These are phyloP conservation scores for Acleris holmiana DNA, from an alignment of 2,888 invertebrate genomes.

Conservation along the genomic window DNA sequence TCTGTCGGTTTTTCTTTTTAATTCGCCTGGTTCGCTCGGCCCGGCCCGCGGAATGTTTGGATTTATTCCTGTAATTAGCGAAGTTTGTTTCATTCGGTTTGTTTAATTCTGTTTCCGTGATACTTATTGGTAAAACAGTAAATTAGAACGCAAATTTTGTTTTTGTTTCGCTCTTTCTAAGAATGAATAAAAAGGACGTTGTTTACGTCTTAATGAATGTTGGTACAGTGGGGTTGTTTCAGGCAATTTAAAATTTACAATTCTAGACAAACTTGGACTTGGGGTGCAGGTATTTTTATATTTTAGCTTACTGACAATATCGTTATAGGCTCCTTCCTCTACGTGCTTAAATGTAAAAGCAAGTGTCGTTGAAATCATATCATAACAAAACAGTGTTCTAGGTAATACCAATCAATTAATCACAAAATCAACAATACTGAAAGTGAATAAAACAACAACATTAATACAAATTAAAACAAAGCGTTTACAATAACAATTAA, in stretches of 20 bases:
- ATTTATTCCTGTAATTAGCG: conserved; percentile 83
- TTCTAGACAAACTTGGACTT: too few species aligned
- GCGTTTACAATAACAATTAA: neutral
- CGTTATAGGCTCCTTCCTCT: too few species aligned
- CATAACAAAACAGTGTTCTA: too few species aligned
- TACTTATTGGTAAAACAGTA: conserved; percentile 68
- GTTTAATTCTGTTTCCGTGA: conserved; percentile 73
- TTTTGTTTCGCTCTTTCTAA: conserved; percentile 33
- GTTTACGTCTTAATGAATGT: conserved; percentile 46
- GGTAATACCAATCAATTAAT: too few species aligned
- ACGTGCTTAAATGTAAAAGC: too few species aligned
- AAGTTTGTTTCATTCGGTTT: conserved; percentile 79
- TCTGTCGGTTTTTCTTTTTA: conserved; percentile 75
- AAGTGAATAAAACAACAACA: neutral
- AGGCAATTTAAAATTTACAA: neutral
- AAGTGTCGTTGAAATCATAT: too few species aligned
- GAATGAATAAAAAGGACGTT: conserved; percentile 42
- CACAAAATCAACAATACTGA: too few species aligned
- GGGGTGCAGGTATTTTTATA: too few species aligned
- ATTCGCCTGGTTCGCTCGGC: conserved; percentile 71
- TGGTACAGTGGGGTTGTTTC: neutral
- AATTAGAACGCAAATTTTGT: conserved; percentile 57
- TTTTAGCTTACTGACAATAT: too few species aligned
- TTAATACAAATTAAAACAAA: neutral
- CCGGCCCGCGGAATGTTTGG: conserved; percentile 72